These are phyloP conservation scores for Contarinia nasturtii DNA, from an alignment of 1,140 invertebrate genomes.

Conservation along the genomic window DNA sequence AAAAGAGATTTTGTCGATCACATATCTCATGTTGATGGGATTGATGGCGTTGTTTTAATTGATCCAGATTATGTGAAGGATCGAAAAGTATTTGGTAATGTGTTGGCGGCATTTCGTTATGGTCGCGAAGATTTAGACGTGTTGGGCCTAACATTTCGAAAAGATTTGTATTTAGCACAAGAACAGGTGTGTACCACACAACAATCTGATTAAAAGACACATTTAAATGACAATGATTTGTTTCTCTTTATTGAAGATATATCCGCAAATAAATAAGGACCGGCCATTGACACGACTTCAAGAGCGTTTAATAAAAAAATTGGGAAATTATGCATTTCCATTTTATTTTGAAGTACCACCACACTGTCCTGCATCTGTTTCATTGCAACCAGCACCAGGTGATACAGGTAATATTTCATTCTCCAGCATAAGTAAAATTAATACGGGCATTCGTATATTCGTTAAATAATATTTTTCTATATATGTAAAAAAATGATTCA, in stretches of 20 bases:
- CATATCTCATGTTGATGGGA: slow-evolving; percentile 83
- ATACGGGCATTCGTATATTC: no score
- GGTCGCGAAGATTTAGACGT: slow-evolving; percentile 97
- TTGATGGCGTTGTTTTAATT: slow-evolving; percentile 92
- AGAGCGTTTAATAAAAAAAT: slow-evolving; percentile 89
- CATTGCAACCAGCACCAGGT: slow-evolving; percentile 87
- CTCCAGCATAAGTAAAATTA: no score
- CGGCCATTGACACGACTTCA: slow-evolving; percentile 76
- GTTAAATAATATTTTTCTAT: no score
- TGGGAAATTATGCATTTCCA: slow-evolving; percentile 92
- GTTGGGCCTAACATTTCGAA: slow-evolving; percentile 92
- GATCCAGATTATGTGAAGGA: slow-evolving; percentile 96
- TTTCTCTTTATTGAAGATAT: no score
- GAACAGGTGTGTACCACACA: slow-evolving; percentile 36
- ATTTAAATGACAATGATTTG: no score
- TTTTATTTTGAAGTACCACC: slow-evolving; percentile 97
- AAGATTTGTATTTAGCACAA: slow-evolving; percentile 89
- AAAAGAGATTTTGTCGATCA: slow-evolving; percentile 59
- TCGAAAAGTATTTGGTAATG: slow-evolving; percentile 88
- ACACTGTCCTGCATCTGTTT: slow-evolving; percentile 90
- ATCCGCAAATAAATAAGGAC: slow-evolving; percentile 15
- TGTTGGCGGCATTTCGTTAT: slow-evolving; percentile 93
- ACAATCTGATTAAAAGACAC: no score
- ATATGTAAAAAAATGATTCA: no score
- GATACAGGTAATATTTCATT: slow-evolving; percentile 50